phyloP scores from a whole-genome alignment of 2,888 invertebrate species.

The Cerastoderma edule region DNA sequence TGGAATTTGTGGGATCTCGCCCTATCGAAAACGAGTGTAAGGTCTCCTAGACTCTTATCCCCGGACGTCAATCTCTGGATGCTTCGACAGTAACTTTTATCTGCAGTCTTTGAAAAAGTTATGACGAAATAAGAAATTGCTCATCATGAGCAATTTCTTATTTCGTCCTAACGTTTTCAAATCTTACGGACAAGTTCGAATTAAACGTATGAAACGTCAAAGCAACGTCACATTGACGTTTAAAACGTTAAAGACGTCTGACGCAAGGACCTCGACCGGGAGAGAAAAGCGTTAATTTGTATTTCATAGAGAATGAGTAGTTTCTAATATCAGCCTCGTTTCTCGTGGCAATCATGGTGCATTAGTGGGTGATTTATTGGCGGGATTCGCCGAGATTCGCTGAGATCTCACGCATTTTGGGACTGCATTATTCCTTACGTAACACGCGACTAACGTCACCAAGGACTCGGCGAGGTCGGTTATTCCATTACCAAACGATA shows the following conservation, averaged over 20 bases:
- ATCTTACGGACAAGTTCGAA: too few species aligned
- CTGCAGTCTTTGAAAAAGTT: slow-evolving; percentile 1
- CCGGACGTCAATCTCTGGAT: too few species aligned
- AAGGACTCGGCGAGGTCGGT: too few species aligned
- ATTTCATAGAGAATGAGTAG: slow-evolving; percentile 56
- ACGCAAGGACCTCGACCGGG: not conserved
- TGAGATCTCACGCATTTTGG: slow-evolving; percentile 1
- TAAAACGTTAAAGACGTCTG: too few species aligned
- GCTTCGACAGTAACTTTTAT: not conserved
- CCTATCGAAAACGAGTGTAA: slow-evolving; percentile 31
- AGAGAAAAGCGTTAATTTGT: slow-evolving; percentile 50
- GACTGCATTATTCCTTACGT: slow-evolving; percentile 18
- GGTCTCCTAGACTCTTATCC: too few species aligned
- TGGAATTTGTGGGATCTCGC: slow-evolving; percentile 51
- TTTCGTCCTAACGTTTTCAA: not conserved
- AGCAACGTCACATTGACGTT: too few species aligned
- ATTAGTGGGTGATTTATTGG: slow-evolving; percentile 55
- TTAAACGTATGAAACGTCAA: too few species aligned
- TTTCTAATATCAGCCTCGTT: slow-evolving; percentile 55
- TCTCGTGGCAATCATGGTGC: slow-evolving; percentile 42
- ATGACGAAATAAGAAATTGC: slow-evolving; percentile 3
- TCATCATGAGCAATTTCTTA: slow-evolving; percentile 1
- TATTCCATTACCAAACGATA: too few species aligned
- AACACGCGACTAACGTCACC: too few species aligned
- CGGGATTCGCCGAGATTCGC: not conserved